Evolutionary conservation across 1,140 invertebrate genomes (phyloP), one percentile per base, ranked within the genome.

Genomic region (Lanistes nyassanus): DNA sequence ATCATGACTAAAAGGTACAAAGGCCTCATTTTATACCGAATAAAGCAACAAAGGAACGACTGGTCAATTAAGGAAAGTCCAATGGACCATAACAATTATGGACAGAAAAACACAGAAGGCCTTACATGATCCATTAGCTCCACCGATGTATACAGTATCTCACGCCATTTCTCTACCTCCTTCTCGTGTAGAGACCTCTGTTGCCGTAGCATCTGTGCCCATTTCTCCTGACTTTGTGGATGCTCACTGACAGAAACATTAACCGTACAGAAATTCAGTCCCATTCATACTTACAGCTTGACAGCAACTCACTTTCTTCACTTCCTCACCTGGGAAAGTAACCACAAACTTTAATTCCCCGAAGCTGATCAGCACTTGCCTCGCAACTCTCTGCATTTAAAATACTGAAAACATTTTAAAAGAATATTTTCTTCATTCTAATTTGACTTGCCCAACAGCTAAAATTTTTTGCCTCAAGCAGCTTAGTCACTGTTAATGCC

Each of bases 101-200:
- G n/a, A n/a, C n/a, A n/a, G n/a, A n/a, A n/a, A n/a, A n/a, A n/a
- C n/a, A n/a, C n/a, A n/a, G n/a, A n/a, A n/a, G n/a, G n/a, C 37
- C 76, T 73, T 76, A 88, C 85, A 76, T 87, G 80, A 66, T 87
- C 84, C 66, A 88, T 76, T 11, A 88, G 77, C 31, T 77, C 62
- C 42, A 86, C 80, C 26, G 85, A 83, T 9, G 85, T 74, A n/a
- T 79, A 73, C 34, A 96, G 90, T 75, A 94, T 92, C 81, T 92
- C 92, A 82, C 93, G 92, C 94, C 94, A 96, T 81, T 93, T 93
- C 67, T 92, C 91, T 82, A 95, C 90, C 88, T 95, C 94, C 58
- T 92, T 90, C 60, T 93, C 92, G 89, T 95, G 94, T 39, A 94
- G 90, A 42, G 90, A 90, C 87, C 94, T 92, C 90, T 95, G 94